Percentiles rank a stretch among this genome's conserved stretches.
Conservation (phyloP, 2,888 invertebrate genomes). For the Encarsia formosa region DNA sequence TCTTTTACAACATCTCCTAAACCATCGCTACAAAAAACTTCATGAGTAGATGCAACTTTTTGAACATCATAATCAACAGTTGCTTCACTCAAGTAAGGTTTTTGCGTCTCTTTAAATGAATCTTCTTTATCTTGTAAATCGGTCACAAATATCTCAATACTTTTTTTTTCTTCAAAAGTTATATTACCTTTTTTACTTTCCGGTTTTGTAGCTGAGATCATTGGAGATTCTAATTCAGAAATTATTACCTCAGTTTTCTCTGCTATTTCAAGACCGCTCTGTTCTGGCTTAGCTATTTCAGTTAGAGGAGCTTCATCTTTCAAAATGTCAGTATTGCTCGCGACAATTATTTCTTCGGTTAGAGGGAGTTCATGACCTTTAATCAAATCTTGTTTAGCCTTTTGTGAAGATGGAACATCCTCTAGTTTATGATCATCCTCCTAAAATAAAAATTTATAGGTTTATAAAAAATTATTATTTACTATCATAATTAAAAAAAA, state of each 20-base stretch:
- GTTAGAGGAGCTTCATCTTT: conserved; percentile 44
- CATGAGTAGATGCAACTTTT: conserved; percentile 38
- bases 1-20: conserved; percentile 32
- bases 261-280: conserved; percentile 52
- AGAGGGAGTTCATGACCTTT: conserved; percentile 43
- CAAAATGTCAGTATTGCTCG: conserved; percentile 39
- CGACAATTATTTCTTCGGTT: conserved; percentile 40
- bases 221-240: conserved; percentile 56
- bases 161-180: conserved; percentile 57
- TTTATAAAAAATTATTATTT: neutral
- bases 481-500: neutral
- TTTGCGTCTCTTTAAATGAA: conserved; percentile 30
- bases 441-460: conserved; percentile 15
- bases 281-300: conserved; percentile 42
- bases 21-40: conserved; percentile 38
- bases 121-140: conserved; percentile 48
- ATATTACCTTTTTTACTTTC: conserved; percentile 56
- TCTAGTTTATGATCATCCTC: conserved; percentile 37
- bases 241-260: conserved; percentile 51
- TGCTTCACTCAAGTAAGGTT: conserved; percentile 38
- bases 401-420: conserved; percentile 33
- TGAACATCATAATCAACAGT: conserved; percentile 39
- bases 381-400: conserved; percentile 27
- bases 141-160: conserved; percentile 57
- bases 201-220: conserved; percentile 51